These are phyloP conservation scores for Tetraneura akinire DNA, from an alignment of 1,140 invertebrate genomes.

Conservation along the genomic window DNA sequence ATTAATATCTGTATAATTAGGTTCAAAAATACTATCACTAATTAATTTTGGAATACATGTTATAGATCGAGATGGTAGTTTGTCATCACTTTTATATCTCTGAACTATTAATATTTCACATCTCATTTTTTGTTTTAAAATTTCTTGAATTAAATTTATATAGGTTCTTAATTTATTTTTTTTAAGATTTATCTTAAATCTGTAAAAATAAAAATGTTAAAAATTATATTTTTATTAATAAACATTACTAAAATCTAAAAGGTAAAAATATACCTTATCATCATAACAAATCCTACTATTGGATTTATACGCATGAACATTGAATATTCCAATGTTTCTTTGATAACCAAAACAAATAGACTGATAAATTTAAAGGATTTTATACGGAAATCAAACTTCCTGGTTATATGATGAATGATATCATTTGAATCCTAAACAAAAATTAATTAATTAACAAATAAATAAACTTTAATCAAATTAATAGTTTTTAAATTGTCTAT, in stretches of 20 bases:
- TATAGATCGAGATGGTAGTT: neutral
- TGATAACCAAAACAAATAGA: constrained; percentile 4
- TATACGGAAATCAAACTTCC: constrained; percentile 35
- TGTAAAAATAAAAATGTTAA: neutral
- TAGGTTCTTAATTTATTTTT: constrained; percentile 32
- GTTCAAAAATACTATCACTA: constrained; percentile 22
- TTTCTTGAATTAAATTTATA: neutral
- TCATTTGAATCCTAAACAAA: constrained; percentile 17
- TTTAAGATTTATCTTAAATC: constrained; percentile 41
- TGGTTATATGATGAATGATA: neutral
- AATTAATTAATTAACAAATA: neutral
- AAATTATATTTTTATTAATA: neutral
- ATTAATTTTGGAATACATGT: neutral
- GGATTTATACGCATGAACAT: constrained; percentile 16
- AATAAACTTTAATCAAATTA: neutral
- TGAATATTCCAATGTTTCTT: constrained; percentile 4
- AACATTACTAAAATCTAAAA: no score
- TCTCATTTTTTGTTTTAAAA: constrained; percentile 12
- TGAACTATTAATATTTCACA: neutral
- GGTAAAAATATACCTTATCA: constrained; percentile 3
- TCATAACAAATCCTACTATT: neutral
- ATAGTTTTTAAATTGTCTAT: neutral
- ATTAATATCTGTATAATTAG: neutral
- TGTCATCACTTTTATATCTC: constrained; percentile 23
- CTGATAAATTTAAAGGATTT: constrained; percentile 12